Evolutionary conservation across 1,140 invertebrate species (phyloP).

Genomic region (Caenorhabditis briggsae): DNA sequence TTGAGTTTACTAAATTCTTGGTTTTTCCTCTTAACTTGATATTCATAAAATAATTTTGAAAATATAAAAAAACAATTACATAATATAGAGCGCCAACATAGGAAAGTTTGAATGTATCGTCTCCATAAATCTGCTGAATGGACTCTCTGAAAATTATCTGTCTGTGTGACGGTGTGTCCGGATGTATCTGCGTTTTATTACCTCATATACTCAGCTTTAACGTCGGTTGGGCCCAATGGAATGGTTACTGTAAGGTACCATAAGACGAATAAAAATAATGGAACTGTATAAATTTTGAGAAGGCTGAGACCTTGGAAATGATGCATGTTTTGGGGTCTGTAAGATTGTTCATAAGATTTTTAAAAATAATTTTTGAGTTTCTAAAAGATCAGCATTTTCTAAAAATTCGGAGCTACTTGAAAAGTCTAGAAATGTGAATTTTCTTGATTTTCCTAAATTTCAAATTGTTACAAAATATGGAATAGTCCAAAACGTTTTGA

Average conservation of each 20-base stretch:
- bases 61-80: background rate
- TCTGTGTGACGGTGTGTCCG: background rate
- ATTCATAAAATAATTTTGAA: background rate
- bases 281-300: background rate
- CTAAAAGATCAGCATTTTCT: no score
- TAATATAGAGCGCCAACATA: background rate
- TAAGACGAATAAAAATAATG: background rate
- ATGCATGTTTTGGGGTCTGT: background rate
- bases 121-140: background rate
- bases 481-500: no score
- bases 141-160: background rate
- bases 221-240: background rate
- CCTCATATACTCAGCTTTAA: background rate
- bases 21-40: no score
- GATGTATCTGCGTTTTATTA: background rate
- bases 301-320: background rate
- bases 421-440: no score
- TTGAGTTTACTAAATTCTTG: no score
- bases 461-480: no score
- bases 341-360: no score
- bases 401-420: no score
- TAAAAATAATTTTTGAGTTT: no score
- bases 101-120: background rate
- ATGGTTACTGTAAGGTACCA: background rate
- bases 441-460: background rate